Percentiles rank a stretch among this genome's conserved stretches.
Evolutionary conservation across 2,113 vertebrate genomes (phyloP).

Genomic region (Nanger granti): DNA sequence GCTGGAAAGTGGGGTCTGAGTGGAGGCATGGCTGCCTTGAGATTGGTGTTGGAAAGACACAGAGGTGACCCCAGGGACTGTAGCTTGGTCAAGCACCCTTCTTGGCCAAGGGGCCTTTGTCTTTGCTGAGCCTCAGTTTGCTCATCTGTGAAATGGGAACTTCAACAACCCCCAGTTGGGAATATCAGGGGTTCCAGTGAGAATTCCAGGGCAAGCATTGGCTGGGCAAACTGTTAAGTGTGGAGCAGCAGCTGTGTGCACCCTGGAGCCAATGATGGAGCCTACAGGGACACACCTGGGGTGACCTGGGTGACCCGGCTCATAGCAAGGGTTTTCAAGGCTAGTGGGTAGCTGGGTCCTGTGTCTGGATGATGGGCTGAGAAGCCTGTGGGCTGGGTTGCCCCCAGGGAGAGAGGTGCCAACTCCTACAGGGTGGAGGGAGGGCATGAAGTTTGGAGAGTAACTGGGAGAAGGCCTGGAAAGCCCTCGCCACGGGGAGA

Average conservation of each 20-base stretch:
- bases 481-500: not conserved
- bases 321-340: not conserved
- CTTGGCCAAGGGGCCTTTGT: not conserved
- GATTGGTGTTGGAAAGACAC: not conserved
- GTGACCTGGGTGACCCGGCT: not conserved
- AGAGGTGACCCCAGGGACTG: not conserved
- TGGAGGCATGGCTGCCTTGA: not conserved
- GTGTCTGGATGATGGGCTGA: not conserved
- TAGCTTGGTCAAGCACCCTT: not conserved
- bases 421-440: not conserved
- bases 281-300: not conserved
- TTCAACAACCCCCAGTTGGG: not conserved
- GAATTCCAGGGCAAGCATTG: not conserved
- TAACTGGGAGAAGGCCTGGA: not conserved
- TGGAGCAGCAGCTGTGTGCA: accelerated
- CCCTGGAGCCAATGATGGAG: accelerated
- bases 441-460: not conserved
- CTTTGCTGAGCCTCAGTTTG: not conserved
- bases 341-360: not conserved
- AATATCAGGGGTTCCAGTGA: not conserved
- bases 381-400: not conserved
- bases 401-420: not conserved
- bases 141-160: not conserved
- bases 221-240: not conserved
- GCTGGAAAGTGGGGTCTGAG: not conserved